Base-by-base conservation (phyloP, 2,888 invertebrate genomes). In the Lepidocyrtoides sp. region DNA sequence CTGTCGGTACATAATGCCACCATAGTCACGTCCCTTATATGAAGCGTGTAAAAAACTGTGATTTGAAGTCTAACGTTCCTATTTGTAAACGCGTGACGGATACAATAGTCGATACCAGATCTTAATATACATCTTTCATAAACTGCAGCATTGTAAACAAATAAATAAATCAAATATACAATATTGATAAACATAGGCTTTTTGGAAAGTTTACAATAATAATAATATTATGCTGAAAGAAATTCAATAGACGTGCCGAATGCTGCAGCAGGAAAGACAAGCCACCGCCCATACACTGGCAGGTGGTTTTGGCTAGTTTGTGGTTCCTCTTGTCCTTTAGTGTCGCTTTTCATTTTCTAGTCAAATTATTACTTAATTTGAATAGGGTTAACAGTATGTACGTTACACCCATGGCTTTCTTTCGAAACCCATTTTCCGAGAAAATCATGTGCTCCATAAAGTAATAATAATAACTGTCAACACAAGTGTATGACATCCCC, bases 291-390 rank as follows among this genome's bases (percentile, higher is more conserved):
- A 7, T 12, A 26, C n/a, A 63, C 12, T 29, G 63, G 29, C 63
- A 63, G 63, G 63, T 63, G 63, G 63, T 63, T 29, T 63, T 29
- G 63, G 63, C 14, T 29, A 63, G 29, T 29, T 29, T 63, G 26
- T 63, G 63, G 63, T 17, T 12, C 29, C 17, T 12, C 20, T 57
- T 57, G 17, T 10, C 2, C 2, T 63, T 26, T n/a, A n/a, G 63
- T 63, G 10, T 63, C 12, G 63, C 26, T 26, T 57, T 63, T 63
- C 26, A 29, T 63, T 12, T 7, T 14, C 12, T 0, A 29, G 26
- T 29, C 29, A 29, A 63, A 63, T 63, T 63, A 63, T 29, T 63
- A 14, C 17, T 29, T 26, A 12, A 10, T 14, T 63, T 63, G 63
- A 63, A 17, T 20, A 2, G 63, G 23, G 57, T 20, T 57, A 29